phyloP scores from a whole-genome alignment of 2,797 vertebrate species.

The Hyperoplus lanceolatus region DNA sequence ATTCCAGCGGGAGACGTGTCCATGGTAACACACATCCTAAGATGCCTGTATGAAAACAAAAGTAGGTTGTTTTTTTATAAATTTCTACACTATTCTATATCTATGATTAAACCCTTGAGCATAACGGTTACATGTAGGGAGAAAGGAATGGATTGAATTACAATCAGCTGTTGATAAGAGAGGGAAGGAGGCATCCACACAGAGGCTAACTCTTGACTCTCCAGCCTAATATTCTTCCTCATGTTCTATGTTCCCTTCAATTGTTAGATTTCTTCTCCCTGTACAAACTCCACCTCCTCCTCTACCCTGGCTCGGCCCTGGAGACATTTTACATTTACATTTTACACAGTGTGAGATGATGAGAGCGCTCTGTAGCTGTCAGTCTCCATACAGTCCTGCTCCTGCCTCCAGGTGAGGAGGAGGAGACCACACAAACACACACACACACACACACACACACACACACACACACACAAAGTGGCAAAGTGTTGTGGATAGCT shows the following conservation, averaged over 20 bases:
- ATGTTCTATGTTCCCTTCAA: neutral
- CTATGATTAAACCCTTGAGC: conserved; percentile 12
- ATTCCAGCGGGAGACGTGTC: conserved; percentile 20
- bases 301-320: conserved; percentile 5
- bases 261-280: neutral
- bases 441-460: conserved; percentile 12
- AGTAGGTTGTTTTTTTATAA: conserved; percentile 6
- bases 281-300: neutral
- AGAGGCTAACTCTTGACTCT: conserved; percentile 2
- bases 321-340: conserved; percentile 65
- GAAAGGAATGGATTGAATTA: neutral
- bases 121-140: neutral
- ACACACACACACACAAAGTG: conserved; percentile 2
- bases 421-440: conserved; percentile 14
- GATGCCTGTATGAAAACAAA: conserved; percentile 36
- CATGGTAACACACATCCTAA: conserved; percentile 63
- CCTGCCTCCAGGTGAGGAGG: conserved; percentile 54
- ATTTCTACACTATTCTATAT: neutral
- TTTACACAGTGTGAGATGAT: conserved; percentile 64
- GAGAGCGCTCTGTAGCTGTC: conserved; percentile 62
- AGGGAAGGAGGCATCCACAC: neutral
- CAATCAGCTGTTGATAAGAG: conserved; percentile 5
- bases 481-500: conserved; percentile 16
- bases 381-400: conserved; percentile 42
- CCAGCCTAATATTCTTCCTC: neutral